Percentiles rank a stretch among this genome's conserved stretches.
Evolutionary conservation across 2,888 invertebrate genomes (phyloP).

Genomic region (Julus scanicus): DNA sequence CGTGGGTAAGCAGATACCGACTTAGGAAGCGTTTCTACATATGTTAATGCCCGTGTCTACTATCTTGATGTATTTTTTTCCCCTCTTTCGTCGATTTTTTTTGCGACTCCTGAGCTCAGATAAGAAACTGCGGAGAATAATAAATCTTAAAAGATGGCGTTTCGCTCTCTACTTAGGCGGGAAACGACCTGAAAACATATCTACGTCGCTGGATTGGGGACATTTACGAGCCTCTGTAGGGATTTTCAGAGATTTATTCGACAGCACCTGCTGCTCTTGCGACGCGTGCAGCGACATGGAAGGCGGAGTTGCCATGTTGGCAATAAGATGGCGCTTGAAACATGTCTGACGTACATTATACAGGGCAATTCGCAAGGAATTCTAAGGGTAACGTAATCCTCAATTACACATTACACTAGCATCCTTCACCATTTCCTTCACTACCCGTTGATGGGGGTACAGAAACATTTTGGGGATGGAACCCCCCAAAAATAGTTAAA

Average conservation of each 20-base stretch:
- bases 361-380: too few relatives aligned
- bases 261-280: background rate
- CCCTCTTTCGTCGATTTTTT: background rate
- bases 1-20: background rate
- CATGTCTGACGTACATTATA: too few relatives aligned
- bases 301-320: background rate
- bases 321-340: too few relatives aligned
- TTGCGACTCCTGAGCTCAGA: background rate
- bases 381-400: too few relatives aligned
- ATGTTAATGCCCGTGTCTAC: background rate
- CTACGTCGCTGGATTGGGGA: background rate
- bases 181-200: too few relatives aligned
- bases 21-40: background rate
- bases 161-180: background rate
- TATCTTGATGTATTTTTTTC: background rate
- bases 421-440: too few relatives aligned
- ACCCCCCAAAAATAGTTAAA: too few relatives aligned
- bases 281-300: too few relatives aligned
- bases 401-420: too few relatives aligned
- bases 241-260: slow-evolving; percentile 11
- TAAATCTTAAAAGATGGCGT: slow-evolving; percentile 6
- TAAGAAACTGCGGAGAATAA: background rate
- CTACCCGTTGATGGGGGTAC: too few relatives aligned
- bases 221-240: slow-evolving; percentile 3
- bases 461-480: too few relatives aligned